phyloP scores from a whole-genome alignment of 2,113 vertebrate genomes.

The Proterorhinus semilunaris region DNA sequence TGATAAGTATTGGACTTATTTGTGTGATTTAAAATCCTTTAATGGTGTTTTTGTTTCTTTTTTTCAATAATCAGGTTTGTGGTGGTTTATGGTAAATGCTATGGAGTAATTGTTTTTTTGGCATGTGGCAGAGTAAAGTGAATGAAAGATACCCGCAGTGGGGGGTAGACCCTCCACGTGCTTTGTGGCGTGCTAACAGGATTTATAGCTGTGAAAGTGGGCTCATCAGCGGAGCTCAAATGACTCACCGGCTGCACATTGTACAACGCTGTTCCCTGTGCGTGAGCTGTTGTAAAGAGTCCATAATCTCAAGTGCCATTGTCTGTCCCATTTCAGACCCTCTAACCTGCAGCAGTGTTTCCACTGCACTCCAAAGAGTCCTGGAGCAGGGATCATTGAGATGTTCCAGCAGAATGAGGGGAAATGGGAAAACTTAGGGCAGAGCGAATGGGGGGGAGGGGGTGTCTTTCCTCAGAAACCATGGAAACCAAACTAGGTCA shows the following conservation, averaged over 20 bases:
- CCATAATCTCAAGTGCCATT: constrained; percentile 36
- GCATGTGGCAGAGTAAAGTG: constrained; percentile 43
- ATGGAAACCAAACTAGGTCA: constrained; percentile 82
- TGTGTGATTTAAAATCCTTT: constrained; percentile 17
- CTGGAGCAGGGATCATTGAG: constrained; percentile 37
- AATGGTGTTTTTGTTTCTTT: constrained; percentile 51
- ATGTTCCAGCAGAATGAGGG: constrained; percentile 44
- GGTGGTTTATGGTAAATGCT: constrained; percentile 34
- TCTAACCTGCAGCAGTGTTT: constrained; percentile 40
- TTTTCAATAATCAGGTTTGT: constrained; percentile 26
- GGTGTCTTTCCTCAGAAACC: constrained; percentile 66
- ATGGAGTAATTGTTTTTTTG: constrained; percentile 43
- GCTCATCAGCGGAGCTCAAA: constrained; percentile 54
- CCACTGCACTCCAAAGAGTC: constrained; percentile 33
- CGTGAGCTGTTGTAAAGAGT: constrained; percentile 15
- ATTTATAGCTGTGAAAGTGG: constrained; percentile 72
- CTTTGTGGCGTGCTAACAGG: constrained; percentile 67
- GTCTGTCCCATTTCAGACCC: constrained; percentile 34
- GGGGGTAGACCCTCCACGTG: constrained; percentile 57
- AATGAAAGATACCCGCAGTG: constrained; percentile 57
- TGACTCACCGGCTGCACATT: constrained; percentile 44
- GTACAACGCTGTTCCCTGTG: constrained; percentile 14
- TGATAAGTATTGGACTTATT: not conserved
- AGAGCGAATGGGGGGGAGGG: not conserved
- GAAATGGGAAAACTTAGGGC: constrained; percentile 18